Base-by-base conservation (phyloP, 1,140 invertebrate genomes). In the Triops longicaudatus region DNA sequence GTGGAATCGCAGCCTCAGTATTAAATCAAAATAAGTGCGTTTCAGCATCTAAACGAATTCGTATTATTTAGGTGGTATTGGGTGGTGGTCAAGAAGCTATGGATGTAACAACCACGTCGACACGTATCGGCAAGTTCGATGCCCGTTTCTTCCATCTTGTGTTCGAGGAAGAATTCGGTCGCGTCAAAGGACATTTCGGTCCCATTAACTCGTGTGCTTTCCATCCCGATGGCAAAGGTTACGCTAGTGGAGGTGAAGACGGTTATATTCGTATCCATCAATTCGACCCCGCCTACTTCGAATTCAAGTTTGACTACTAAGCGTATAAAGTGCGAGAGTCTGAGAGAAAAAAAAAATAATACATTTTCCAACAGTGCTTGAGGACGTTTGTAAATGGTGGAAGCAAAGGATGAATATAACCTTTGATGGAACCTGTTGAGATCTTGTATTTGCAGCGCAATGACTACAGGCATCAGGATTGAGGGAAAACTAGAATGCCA, bases 121-220 rank as follows among this genome's bases (percentile, higher is more conserved):
- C 96, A 0, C 89, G 94, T 80, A 90, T 94, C 77, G 98, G 98
- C 28, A 99, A 99, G 87, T 99, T 99, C 83, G 98, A 99, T 84
- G 96, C 98, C 4, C 88, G 97, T 73, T 98, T 99, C 85, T 99
- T 94, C 88, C 97, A 99, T 85, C 84, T 99, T 72, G 91, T 99
- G n/a, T 99, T 98, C 84, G 98, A 99, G 86, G 97, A 99, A 85
- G 98, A 99, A 86, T 99, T 99, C 86, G 98, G 92, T 0, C 87
- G 97, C 76, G 91, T 99, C 0, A 99, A 99, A 84, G 98, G 97
- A 74, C 98, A 99, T 87, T 99, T 99, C 83, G 98, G 98, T 81
- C 98, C 98, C 1, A 99, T 99, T 81, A 99, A 99, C 88, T 96
- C 94, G 84, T 88, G 99, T 76, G 93, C 94, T 72, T 99, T 99